Base-by-base conservation (phyloP, 92 coral and sea anemone genomes). In the Nematostella vectensis region DNA sequence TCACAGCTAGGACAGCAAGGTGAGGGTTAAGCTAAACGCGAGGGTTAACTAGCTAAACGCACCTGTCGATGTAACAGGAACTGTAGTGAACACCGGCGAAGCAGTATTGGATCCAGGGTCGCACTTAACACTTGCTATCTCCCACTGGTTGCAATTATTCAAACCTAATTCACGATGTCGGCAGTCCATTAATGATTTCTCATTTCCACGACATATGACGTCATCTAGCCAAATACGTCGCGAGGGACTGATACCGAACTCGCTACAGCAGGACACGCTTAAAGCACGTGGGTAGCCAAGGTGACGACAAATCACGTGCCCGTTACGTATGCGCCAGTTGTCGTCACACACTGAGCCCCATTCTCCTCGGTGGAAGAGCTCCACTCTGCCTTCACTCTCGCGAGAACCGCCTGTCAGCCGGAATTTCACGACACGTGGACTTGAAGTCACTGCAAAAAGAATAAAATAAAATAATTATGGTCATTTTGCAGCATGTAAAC, bases 301-400 rank as follows among this genome's bases (percentile, higher is more conserved):
- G 29, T 47, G 36, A 9, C 71, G 61, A 42, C 78, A 72, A 2
- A 62, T 30, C 59, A 72, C 78, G 43, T 63, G 18, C 0, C 71
- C 78, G 21, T 72, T 59, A 0, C 47, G 19, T 1, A 62, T 33
- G 12, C 22, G 43, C 71, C 71, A 72, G 50, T 4, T 16, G 18
- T 72, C 58, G 27, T 63, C 71, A 37, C 78, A 72, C 8, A 72
- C 54, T 0, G 63, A 62, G 2, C 78, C 78, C 78, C 78, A 72
- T 28, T 38, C 23, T 4, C 52, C 59, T 11, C 55, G 13, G 17
- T 29, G 28, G 24, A 30, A 26, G 0, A 72, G 30, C 16, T 72
- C 78, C 4, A 62, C 65, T 15, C 78, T 70, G 2, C 78, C 78
- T 26, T 55, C 69, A 27, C 44, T 54, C 13, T 31, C 50, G 2